Evolutionary conservation across 53 echinoderm and acorn worm genomes (phyloP).

Genomic region (Luidia sarsii): DNA sequence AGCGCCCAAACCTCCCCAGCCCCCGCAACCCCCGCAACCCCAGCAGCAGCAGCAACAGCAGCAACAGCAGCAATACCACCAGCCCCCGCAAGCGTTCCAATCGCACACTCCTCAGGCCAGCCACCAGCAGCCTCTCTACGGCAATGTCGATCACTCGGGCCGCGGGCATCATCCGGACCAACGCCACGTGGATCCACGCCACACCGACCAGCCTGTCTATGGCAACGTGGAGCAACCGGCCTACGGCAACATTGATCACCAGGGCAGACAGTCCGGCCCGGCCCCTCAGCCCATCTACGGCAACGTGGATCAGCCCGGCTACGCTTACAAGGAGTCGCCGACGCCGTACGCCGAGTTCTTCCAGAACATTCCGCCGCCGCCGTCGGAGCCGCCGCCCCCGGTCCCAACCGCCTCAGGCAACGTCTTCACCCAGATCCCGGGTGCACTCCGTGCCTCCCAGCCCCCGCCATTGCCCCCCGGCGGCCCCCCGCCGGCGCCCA

Average conservation of each 20-base stretch:
- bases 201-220: slow-evolving; percentile 26
- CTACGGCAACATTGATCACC: not conserved
- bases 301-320: slow-evolving; percentile 17
- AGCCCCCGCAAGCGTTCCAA: not conserved
- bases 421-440: slow-evolving; percentile 68
- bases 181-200: slow-evolving; percentile 6
- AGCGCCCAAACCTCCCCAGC: no score
- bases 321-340: not conserved
- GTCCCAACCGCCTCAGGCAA: slow-evolving; percentile 58
- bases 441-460: slow-evolving; percentile 30
- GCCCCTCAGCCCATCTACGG: slow-evolving; percentile 16
- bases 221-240: slow-evolving; percentile 8
- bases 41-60: no score
- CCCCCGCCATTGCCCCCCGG: no score
- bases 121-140: not conserved
- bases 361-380: slow-evolving; percentile 65
- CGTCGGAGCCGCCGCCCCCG: slow-evolving; percentile 62
- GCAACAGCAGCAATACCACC: no score
- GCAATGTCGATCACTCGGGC: not conserved
- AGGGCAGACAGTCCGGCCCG: not conserved
- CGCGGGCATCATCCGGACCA: slow-evolving; percentile 40
- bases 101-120: not conserved
- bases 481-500: slow-evolving; percentile 26
- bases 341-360: not conserved
- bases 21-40: not conserved